These are phyloP conservation scores for Aphrophora alni DNA, from an alignment of 2,888 invertebrate species.

Conservation along the genomic window DNA sequence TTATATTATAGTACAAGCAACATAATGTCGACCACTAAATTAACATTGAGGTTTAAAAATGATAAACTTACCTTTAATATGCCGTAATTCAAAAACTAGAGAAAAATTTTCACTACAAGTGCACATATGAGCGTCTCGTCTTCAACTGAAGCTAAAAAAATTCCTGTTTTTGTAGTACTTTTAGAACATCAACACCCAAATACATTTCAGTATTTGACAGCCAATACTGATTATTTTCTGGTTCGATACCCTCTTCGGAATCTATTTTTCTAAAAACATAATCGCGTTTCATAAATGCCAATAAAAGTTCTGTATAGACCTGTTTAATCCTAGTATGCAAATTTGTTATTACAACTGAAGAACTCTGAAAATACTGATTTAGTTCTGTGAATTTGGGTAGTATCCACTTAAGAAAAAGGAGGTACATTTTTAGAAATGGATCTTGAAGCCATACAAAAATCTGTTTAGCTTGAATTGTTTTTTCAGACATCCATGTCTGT, in stretches of 20 bases:
- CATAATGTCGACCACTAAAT: too few species aligned
- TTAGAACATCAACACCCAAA: background rate
- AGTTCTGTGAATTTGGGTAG: background rate
- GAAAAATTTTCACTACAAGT: too few species aligned
- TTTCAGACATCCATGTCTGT: background rate
- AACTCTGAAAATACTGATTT: background rate
- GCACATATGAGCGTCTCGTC: too few species aligned
- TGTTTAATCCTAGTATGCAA: background rate
- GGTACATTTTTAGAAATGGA: conserved; percentile 18
- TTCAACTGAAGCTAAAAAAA: too few species aligned
- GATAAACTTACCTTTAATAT: too few species aligned
- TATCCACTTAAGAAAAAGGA: conserved; percentile 7
- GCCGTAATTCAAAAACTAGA: too few species aligned
- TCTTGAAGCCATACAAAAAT: conserved; percentile 17
- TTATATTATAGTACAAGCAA: too few species aligned
- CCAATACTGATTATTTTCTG: background rate
- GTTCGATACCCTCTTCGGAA: background rate
- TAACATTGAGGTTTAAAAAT: too few species aligned
- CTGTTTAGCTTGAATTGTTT: background rate
- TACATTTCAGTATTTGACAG: background rate
- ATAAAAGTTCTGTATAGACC: background rate
- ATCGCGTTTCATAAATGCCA: too few species aligned
- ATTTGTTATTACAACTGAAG: background rate
- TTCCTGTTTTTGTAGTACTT: background rate
- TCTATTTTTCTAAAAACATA: background rate